phyloP scores from a whole-genome alignment of 2,113 vertebrate genomes.

The Rynchops niger region DNA sequence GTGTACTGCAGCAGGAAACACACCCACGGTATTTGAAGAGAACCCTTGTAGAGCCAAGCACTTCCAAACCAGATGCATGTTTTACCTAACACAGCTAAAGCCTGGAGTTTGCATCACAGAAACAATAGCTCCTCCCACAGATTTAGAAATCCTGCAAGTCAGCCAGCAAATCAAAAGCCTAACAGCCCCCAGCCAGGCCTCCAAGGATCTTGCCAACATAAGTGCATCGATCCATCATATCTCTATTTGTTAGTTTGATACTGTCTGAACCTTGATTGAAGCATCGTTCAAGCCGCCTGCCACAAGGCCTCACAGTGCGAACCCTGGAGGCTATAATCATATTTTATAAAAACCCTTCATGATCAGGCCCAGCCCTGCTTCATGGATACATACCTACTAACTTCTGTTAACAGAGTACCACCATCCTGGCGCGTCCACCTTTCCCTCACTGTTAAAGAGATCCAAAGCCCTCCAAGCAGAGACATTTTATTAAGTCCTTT shows the following conservation, averaged over 20 bases:
- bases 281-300: neutral
- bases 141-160: conserved; percentile 14
- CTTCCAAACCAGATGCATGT: neutral
- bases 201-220: neutral
- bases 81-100: neutral
- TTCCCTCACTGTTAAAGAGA: neutral
- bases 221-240: neutral
- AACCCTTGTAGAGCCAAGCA: neutral
- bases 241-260: neutral
- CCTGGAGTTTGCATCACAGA: conserved; percentile 12
- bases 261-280: neutral
- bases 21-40: neutral
- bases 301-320: neutral
- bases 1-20: conserved; percentile 28
- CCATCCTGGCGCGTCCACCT: rapidly evolving
- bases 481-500: neutral
- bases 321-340: neutral
- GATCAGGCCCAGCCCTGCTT: neutral
- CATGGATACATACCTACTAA: neutral
- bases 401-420: neutral
- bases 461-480: neutral
- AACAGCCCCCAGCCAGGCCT: neutral
- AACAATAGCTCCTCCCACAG: conserved; percentile 24
- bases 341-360: neutral
- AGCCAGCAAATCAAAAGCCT: neutral